phyloP scores from a whole-genome alignment of 1,140 invertebrate genomes.

The Ruditapes philippinarum region DNA sequence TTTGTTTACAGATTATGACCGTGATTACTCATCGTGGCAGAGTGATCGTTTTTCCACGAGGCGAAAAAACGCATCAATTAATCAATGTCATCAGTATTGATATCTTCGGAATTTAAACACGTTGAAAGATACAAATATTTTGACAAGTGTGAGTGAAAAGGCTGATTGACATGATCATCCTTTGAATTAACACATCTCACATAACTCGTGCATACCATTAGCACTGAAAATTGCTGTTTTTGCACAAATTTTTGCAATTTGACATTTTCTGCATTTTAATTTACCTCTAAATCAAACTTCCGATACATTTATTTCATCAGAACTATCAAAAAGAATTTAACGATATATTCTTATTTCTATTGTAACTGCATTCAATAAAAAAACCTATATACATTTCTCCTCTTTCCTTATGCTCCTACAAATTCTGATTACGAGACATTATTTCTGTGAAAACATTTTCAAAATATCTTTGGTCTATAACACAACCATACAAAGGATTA shows the following conservation, averaged over 20 bases:
- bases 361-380: no score
- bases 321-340: no score
- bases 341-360: no score
- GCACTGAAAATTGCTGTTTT: not conserved
- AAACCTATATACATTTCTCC: no score
- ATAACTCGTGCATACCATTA: not conserved
- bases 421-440: no score
- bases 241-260: not conserved
- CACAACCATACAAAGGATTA: not conserved
- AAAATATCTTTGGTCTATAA: not conserved
- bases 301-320: no score
- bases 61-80: slow-evolving; percentile 25
- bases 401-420: no score
- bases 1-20: slow-evolving; percentile 50
- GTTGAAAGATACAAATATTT: slow-evolving; percentile 10
- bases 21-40: slow-evolving; percentile 34
- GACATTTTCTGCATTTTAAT: not conserved
- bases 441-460: not conserved
- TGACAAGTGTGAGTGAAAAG: slow-evolving; percentile 19
- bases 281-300: not conserved
- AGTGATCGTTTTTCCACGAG: not conserved
- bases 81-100: slow-evolving; percentile 53
- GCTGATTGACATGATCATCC: slow-evolving; percentile 18
- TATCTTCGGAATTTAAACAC: slow-evolving; percentile 47
- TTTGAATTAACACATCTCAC: not conserved